phyloP scores from a whole-genome alignment of 2,113 vertebrate genomes.

The Rhizomys pruinosus region DNA sequence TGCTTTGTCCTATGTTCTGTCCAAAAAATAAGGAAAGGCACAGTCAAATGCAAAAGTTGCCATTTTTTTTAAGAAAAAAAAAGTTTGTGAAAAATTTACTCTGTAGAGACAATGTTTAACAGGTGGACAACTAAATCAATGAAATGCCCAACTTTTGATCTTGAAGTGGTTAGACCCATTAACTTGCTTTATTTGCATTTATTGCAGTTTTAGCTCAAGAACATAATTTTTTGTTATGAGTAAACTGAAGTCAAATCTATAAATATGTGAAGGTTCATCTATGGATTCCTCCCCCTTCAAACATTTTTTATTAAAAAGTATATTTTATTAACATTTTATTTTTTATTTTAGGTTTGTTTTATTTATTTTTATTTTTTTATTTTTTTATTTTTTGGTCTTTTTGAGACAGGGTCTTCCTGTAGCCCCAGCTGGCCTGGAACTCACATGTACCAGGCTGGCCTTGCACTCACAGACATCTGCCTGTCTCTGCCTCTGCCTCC shows the following conservation, averaged over 20 bases:
- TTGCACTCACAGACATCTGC: too few species aligned
- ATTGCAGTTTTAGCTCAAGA: neutral
- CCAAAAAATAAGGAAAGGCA: conserved; percentile 54
- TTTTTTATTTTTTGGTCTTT: too few species aligned
- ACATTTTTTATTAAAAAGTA: conserved; percentile 21
- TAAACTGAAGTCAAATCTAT: neutral
- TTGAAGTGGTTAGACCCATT: neutral
- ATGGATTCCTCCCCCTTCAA: neutral
- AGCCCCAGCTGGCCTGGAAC: too few species aligned
- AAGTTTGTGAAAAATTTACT: neutral
- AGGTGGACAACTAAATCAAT: neutral
- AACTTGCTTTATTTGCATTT: neutral
- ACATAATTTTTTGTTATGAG: neutral
- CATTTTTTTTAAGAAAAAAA: conserved; percentile 29
- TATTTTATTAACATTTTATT: too few species aligned
- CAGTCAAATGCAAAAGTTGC: conserved; percentile 37
- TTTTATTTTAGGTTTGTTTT: too few species aligned
- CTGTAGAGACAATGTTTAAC: neutral
- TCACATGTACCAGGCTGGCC: too few species aligned
- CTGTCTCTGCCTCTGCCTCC: too few species aligned
- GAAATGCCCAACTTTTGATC: neutral
- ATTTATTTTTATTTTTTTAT: too few species aligned
- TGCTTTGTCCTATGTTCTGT: neutral
- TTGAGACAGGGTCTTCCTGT: too few species aligned
- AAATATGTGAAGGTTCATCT: neutral